Base-by-base conservation (phyloP, 1,140 invertebrate genomes). In the Manduca sexta region DNA sequence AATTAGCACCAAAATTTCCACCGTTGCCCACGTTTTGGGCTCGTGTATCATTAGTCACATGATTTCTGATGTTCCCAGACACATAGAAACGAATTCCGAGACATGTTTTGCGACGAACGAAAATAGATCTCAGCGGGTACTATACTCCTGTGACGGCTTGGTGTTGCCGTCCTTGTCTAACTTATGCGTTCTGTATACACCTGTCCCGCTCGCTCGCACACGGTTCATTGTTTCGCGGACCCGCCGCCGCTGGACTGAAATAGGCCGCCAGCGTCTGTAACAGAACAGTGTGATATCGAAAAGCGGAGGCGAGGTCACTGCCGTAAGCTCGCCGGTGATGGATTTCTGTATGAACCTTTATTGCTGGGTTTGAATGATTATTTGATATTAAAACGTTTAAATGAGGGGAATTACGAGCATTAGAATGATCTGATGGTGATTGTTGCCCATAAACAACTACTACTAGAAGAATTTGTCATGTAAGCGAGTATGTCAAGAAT, bases 41-140 rank as follows among this genome's bases (percentile, higher is more conserved):
- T 57, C 55, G 33, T 56, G 57, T 61, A 73, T 74, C 71, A 80
- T 84, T 84, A 81, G 76, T 80, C 77, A 81, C 80, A 81, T 80
- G 77, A 84, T 78, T 81, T 69, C 64, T 74, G 62, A 80, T 81
- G 74, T 74, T 81, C 70, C 72, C 74, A 84, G 80, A 84, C 77
- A 81, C 69, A 78, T 74, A 76, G 76, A 74, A 81, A 74, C 76
- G 76, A 79, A 84, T 84, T 81, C 80, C 80, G 80, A 84, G 80
- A 84, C 77, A 84, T 78, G 78, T 79, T 78, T 79, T 74, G 77
- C 80, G 80, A 84, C 75, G 77, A 46, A 69, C 76, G 72, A 64
- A 84, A 84, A 84, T 84, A 84, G 80, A 76, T 72, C 71, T 70
- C 69, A 76, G 75, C 75, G 74, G 78, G 69, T 71, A 75, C 73